phyloP scores from a whole-genome alignment of 2,888 invertebrate genomes.

The Sarcophaga rosellei region DNA sequence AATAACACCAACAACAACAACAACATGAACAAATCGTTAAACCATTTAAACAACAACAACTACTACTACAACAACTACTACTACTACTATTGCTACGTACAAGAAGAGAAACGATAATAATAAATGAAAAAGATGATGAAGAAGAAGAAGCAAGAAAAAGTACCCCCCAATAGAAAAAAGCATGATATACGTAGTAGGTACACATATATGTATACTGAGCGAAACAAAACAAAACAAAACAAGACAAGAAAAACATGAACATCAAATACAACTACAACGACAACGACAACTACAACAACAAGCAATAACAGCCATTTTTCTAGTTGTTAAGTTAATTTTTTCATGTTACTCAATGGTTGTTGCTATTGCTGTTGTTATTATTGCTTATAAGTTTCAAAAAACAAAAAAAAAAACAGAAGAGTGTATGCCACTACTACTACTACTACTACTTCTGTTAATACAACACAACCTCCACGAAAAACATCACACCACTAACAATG shows the following conservation, averaged over 20 bases:
- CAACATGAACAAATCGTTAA: conserved; percentile 63
- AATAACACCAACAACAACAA: not conserved
- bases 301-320: conserved; percentile 81
- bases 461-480: conserved; percentile 34
- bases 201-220: not conserved
- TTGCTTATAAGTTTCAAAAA: conserved; percentile 1
- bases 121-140: conserved; percentile 10
- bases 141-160: too few species aligned
- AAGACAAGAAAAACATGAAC: conserved; percentile 54
- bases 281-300: conserved; percentile 74
- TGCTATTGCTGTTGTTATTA: conserved; percentile 46
- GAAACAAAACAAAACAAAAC: conserved; percentile 51
- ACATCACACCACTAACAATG: conserved; percentile 50
- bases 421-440: conserved; percentile 27
- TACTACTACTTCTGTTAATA: not conserved
- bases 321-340: conserved; percentile 81
- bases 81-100: conserved; percentile 42
- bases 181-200: conserved; percentile 42
- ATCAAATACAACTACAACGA: conserved; percentile 73
- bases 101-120: conserved; percentile 66
- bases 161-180: conserved; percentile 58
- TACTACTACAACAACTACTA: conserved; percentile 17
- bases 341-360: conserved; percentile 76
- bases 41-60: conserved; percentile 43
- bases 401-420: not conserved